Percentiles rank a stretch among this genome's conserved stretches.
phyloP scores from a whole-genome alignment of 1,140 invertebrate species.

The Helicoverpa armigera region DNA sequence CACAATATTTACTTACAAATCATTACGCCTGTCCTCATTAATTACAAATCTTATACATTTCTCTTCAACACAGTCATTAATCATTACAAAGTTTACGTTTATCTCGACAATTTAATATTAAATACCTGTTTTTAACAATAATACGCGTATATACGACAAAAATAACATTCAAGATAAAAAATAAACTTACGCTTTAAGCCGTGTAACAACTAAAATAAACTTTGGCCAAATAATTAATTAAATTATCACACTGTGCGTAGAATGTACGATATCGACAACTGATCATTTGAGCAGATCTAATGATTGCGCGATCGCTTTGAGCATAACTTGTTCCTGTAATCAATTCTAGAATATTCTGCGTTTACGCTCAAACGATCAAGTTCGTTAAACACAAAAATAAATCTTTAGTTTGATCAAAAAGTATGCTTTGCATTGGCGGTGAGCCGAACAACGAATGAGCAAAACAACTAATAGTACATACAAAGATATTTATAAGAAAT shows the following conservation, averaged over 20 bases:
- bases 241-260: constrained; percentile 67
- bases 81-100: constrained; percentile 23
- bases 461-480: constrained; percentile 50
- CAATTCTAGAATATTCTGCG: neutral
- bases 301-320: constrained; percentile 20
- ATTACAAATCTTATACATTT: constrained; percentile 14
- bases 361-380: constrained; percentile 15
- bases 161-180: constrained; percentile 50
- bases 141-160: constrained; percentile 40
- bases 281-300: constrained; percentile 36
- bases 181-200: constrained; percentile 68
- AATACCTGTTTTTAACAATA: constrained; percentile 36
- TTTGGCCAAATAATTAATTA: constrained; percentile 77
- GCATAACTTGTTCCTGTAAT: constrained; percentile 18
- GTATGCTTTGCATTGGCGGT: constrained; percentile 59
- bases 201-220: constrained; percentile 78
- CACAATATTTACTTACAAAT: neutral
- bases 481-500: constrained; percentile 50
- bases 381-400: constrained; percentile 14
- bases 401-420: constrained; percentile 47
- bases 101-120: constrained; percentile 22
- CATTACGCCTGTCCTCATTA: neutral
- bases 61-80: constrained; percentile 31
- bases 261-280: constrained; percentile 41
- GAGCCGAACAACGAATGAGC: constrained; percentile 27